phyloP scores from a whole-genome alignment of 2,797 vertebrate genomes.

The Spheniscus humboldti region DNA sequence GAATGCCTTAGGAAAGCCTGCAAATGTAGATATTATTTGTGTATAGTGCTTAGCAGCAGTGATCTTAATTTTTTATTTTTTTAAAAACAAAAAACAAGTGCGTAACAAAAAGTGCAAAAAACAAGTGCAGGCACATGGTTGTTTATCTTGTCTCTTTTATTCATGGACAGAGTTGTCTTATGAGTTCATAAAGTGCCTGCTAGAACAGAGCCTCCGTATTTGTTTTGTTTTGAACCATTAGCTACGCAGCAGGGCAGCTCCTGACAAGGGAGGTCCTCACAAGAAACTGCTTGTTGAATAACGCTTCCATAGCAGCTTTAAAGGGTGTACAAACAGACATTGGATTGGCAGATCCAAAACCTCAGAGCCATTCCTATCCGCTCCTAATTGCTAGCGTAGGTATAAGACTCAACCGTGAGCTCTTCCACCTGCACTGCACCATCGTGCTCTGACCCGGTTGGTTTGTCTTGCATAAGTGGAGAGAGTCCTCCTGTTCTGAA shows the following conservation, averaged over 20 bases:
- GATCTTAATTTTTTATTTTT: neutral
- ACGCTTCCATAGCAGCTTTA: neutral
- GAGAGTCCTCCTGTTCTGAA: neutral
- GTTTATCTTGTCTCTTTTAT: neutral
- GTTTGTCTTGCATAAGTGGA: neutral
- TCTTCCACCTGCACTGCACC: neutral
- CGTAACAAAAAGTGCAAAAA: neutral
- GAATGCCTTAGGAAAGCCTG: neutral
- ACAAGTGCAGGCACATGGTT: neutral
- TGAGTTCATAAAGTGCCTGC: neutral
- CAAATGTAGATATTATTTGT: neutral
- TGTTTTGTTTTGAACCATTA: neutral
- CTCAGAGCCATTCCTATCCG: neutral
- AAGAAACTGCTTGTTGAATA: neutral
- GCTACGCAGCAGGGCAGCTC: neutral
- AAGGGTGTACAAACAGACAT: neutral
- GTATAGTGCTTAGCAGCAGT: neutral
- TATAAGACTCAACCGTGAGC: neutral
- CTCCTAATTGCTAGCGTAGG: neutral
- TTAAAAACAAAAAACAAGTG: neutral
- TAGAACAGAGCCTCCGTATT: neutral
- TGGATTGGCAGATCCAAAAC: neutral
- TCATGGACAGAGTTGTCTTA: neutral
- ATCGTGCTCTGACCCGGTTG: rapidly evolving
- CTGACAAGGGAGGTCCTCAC: neutral